phyloP scores from a whole-genome alignment of 2,888 invertebrate genomes.

The Latrodectus elegans region DNA sequence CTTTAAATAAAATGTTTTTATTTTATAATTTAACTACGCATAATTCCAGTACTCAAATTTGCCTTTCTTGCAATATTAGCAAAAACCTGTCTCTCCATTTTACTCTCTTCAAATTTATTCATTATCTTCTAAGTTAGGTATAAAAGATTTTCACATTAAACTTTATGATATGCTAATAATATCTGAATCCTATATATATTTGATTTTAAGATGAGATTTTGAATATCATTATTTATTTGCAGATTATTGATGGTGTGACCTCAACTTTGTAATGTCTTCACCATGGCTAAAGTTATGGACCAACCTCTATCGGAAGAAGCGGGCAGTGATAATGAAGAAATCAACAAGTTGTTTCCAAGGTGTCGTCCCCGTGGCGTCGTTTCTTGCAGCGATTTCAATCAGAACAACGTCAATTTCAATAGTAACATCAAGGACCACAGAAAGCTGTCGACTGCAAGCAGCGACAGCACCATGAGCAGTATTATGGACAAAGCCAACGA shows the following conservation, averaged over 20 bases:
- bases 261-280: conserved; percentile 65
- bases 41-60: too few relatives aligned
- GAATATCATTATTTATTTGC: background rate
- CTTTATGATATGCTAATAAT: too few relatives aligned
- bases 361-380: conserved; percentile 80
- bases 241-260: conserved; percentile 61
- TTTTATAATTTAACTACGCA: too few relatives aligned
- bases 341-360: conserved; percentile 90
- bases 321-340: conserved; percentile 80
- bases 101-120: background rate
- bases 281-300: conserved; percentile 69
- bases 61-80: background rate
- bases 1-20: too few relatives aligned
- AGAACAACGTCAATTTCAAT: conserved; percentile 66
- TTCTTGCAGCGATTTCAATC: conserved; percentile 69
- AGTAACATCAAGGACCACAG: conserved; percentile 53
- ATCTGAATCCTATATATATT: too few relatives aligned
- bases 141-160: background rate
- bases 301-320: conserved; percentile 71
- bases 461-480: conserved; percentile 59
- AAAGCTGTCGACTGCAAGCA: conserved; percentile 58
- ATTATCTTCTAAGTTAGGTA: background rate
- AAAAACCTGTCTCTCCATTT: background rate
- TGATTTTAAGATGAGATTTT: too few relatives aligned
- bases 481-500: conserved; percentile 66